Conservation (phyloP, 1,140 invertebrate genomes). For the Ostrea edulis region DNA sequence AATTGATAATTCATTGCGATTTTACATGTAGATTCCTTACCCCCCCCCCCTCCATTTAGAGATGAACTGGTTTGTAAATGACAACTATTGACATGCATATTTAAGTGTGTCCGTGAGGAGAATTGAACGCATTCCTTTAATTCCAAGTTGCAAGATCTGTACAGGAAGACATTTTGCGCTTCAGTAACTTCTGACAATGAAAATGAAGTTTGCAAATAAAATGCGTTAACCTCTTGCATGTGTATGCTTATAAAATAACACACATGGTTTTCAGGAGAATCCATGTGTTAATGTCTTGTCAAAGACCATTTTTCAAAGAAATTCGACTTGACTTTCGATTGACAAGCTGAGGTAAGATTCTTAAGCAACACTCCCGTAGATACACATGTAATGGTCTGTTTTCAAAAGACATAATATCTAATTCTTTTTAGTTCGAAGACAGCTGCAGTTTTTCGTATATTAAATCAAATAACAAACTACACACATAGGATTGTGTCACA, state of each 20-base stretch:
- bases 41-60: not conserved
- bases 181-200: not conserved
- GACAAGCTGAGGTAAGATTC: not conserved
- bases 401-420: too few relatives aligned
- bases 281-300: not conserved
- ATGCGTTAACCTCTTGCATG: not conserved
- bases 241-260: not conserved
- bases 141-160: not conserved
- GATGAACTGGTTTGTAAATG: too few relatives aligned
- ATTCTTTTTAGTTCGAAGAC: too few relatives aligned
- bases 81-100: not conserved
- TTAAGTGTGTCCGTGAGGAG: not conserved
- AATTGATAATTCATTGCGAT: not conserved
- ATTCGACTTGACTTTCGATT: not conserved
- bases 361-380: not conserved
- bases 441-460: too few relatives aligned
- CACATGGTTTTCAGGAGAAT: not conserved
- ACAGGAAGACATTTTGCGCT: not conserved
- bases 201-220: not conserved
- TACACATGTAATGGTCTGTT: too few relatives aligned
- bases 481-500: too few relatives aligned
- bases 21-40: not conserved
- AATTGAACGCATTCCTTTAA: not conserved
- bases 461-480: too few relatives aligned
- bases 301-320: not conserved